These are phyloP conservation scores for Drosophila kikkawai DNA, from an alignment of 1,140 invertebrate genomes.

Conservation along the genomic window DNA sequence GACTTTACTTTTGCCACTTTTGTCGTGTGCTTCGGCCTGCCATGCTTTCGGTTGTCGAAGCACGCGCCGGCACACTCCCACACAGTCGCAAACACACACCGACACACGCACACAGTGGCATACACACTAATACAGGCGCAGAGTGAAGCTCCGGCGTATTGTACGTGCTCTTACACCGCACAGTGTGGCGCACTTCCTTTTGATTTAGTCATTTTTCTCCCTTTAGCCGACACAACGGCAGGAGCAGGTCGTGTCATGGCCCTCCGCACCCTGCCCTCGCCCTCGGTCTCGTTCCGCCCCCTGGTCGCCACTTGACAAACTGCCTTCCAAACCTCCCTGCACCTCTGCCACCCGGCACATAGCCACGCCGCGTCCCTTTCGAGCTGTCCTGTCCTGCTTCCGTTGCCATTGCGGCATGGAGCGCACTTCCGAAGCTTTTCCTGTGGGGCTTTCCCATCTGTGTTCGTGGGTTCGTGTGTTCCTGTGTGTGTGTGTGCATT, in stretches of 20 bases:
- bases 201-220: slow-evolving; percentile 85
- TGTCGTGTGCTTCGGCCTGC: slow-evolving; percentile 46
- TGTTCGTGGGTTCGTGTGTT: slow-evolving; percentile 38
- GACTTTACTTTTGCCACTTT: slow-evolving; percentile 9
- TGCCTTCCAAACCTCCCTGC: slow-evolving; percentile 23
- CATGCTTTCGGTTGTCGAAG: slow-evolving; percentile 74
- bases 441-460: slow-evolving; percentile 48
- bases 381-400: slow-evolving; percentile 42
- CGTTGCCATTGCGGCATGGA: slow-evolving; percentile 71
- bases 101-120: slow-evolving; percentile 34
- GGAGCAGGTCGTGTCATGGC: slow-evolving; percentile 58
- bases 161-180: slow-evolving; percentile 79
- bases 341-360: background rate
- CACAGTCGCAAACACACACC: slow-evolving; percentile 46
- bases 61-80: slow-evolving; percentile 75
- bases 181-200: slow-evolving; percentile 82
- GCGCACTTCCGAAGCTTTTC: slow-evolving; percentile 80
- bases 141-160: slow-evolving; percentile 55
- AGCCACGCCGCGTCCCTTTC: slow-evolving; percentile 17
- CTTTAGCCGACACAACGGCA: slow-evolving; percentile 72
- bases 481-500: slow-evolving; percentile 34
- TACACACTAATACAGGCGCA: slow-evolving; percentile 26
- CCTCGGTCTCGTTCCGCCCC: background rate
- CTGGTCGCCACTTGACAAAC: slow-evolving; percentile 57
- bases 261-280: slow-evolving; percentile 16